Evolutionary conservation across 2,888 invertebrate genomes (phyloP), one percentile per base, ranked within the genome.

Genomic region (Ormia ochracea): DNA sequence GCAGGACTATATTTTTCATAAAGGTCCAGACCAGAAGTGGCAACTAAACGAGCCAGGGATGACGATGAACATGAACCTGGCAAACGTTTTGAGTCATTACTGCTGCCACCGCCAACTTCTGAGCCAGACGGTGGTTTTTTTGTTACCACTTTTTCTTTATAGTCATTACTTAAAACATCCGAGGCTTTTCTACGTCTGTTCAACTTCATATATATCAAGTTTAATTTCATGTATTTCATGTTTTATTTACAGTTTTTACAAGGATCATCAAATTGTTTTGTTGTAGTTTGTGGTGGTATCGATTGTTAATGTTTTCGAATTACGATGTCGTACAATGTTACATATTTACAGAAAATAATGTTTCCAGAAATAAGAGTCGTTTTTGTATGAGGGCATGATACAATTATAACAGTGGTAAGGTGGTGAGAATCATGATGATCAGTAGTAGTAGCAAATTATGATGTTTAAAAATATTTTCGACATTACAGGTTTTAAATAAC

Each of bases 1-100:
- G 93, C 91, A 58, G 94, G 94, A 41, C 94, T 94, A 86, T 95
- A 95, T 88, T 94, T 94, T 85, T 93, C 93, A 86, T 93, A 93
- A 81, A 94, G 89, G 81, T 95, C 94, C 33, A 94, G 93, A 1
- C 91, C 91, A 65, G 91, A 93, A 92, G 91, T 93, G 61, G 91
- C 91, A 85, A 91, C 86, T 31, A 91, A 90, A 36, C 91, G 91
- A 5, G 91, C 91, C 83, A 90, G 90, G 85, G 91, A 90, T 85
- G 89, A 90, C 86, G 89, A 88, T 88, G 89, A 87, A 83, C 81
- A 87, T 87, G 88, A 88, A 83, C 86, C 85, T 85, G 87, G 85
- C 83, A 88, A 85, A 84, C 86, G 85, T 85, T 85, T 85, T 66
- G 73, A 81, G 74, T 83, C 82, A 76, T 82, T 84, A 82, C 81